A percentile compares a stretch with the other conserved stretches of the same genome.
phyloP scores from a whole-genome alignment of 2,888 invertebrate genomes.

The Odontocerum albicorne region DNA sequence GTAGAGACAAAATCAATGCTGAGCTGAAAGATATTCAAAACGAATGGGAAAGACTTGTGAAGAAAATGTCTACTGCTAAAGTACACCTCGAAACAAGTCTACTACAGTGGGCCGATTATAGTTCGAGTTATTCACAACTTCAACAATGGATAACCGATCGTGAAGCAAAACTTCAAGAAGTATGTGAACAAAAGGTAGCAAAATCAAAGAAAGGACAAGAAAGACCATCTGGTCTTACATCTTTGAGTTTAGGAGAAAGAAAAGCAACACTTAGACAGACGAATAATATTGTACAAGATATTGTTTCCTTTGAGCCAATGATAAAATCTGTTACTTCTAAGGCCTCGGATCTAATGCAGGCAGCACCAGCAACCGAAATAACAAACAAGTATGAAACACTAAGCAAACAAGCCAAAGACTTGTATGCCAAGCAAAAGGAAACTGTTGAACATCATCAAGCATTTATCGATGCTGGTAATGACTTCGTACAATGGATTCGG shows the following conservation, averaged over 20 bases:
- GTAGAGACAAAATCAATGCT: constrained; percentile 81
- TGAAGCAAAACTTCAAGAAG: constrained; percentile 89
- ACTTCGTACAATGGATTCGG: constrained; percentile 90
- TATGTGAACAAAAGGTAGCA: constrained; percentile 80
- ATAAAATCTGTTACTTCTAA: constrained; percentile 93
- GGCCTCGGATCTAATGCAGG: constrained; percentile 89
- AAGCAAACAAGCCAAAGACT: constrained; percentile 86
- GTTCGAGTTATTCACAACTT: constrained; percentile 87
- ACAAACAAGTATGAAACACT: constrained; percentile 88
- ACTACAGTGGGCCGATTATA: constrained; percentile 95
- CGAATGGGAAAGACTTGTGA: constrained; percentile 90
- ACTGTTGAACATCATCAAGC: constrained; percentile 90
- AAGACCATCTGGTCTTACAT: constrained; percentile 65
- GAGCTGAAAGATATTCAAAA: constrained; percentile 88
- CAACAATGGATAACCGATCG: constrained; percentile 94
- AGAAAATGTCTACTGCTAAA: constrained; percentile 89
- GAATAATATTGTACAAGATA: constrained; percentile 94
- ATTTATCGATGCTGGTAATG: constrained; percentile 88
- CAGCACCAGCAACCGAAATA: constrained; percentile 89
- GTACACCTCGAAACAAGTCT: constrained; percentile 87
- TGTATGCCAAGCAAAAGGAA: constrained; percentile 86
- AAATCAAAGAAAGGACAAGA: constrained; percentile 78
- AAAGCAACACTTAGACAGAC: constrained; percentile 89
- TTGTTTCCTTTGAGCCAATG: constrained; percentile 96
- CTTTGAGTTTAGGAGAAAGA: constrained; percentile 78